Conservation (phyloP, 2,888 invertebrate genomes). For the Mesorhabditis belari region DNA sequence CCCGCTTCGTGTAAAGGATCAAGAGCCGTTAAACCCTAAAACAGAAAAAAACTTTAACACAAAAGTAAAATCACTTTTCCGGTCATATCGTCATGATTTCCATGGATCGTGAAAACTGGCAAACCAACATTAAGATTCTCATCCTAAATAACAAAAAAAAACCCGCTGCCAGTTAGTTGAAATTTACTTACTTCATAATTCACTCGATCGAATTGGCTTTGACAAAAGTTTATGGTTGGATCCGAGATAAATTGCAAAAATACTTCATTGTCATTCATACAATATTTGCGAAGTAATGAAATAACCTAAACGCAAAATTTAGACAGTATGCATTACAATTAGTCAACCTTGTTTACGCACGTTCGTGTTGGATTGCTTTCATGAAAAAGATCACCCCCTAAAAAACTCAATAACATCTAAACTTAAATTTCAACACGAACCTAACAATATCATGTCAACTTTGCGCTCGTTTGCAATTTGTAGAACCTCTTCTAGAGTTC, state of each 20-base stretch:
- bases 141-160: too few relatives aligned
- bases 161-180: too few relatives aligned
- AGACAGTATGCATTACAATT: not conserved
- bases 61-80: slow-evolving; percentile 51
- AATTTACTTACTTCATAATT: too few relatives aligned
- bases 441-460: slow-evolving; percentile 47
- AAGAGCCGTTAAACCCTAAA: slow-evolving; percentile 67
- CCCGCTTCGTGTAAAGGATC: slow-evolving; percentile 72
- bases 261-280: slow-evolving; percentile 58
- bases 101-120: slow-evolving; percentile 90
- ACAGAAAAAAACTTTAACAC: slow-evolving; percentile 8
- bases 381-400: slow-evolving; percentile 94
- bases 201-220: slow-evolving; percentile 63
- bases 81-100: slow-evolving; percentile 88
- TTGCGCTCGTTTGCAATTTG: slow-evolving; percentile 65
- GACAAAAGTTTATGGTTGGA: slow-evolving; percentile 71
- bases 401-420: slow-evolving; percentile 26
- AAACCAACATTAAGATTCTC: slow-evolving; percentile 84
- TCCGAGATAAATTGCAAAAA: slow-evolving; percentile 77
- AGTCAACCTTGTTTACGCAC: slow-evolving; percentile 52
- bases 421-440: not conserved
- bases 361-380: slow-evolving; percentile 81
- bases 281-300: slow-evolving; percentile 67
- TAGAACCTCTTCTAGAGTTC: slow-evolving; percentile 88
- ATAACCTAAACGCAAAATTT: not conserved